A percentile compares a stretch with the other conserved stretches of the same genome.
These are phyloP conservation scores for Anolis sagrei DNA, from an alignment of 2,113 vertebrate species.

Conservation along the genomic window DNA sequence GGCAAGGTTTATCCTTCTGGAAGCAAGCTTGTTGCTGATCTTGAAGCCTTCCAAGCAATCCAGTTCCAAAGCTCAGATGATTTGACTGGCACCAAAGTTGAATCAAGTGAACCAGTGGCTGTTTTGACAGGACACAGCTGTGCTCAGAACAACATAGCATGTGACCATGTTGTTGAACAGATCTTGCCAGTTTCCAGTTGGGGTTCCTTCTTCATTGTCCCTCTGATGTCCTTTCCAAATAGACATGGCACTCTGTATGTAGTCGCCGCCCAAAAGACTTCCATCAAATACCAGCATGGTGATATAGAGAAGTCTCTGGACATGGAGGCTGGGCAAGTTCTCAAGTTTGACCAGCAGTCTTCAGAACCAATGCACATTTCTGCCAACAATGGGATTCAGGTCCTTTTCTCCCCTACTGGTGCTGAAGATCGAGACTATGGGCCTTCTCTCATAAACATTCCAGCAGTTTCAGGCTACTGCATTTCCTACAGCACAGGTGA, in stretches of 20 bases:
- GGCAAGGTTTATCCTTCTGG: slow-evolving; percentile 18
- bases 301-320: too few relatives aligned
- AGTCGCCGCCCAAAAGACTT: not conserved
- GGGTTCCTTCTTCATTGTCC: slow-evolving; percentile 74
- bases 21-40: slow-evolving; percentile 57
- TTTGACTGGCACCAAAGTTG: slow-evolving; percentile 70
- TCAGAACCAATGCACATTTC: not conserved
- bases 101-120: slow-evolving; percentile 72
- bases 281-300: not conserved
- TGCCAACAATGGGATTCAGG: slow-evolving; percentile 12
- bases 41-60: slow-evolving; percentile 70
- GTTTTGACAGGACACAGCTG: slow-evolving; percentile 77
- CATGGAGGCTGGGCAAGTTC: not conserved
- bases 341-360: not conserved
- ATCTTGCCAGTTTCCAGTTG: slow-evolving; percentile 74
- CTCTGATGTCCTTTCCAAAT: slow-evolving; percentile 64
- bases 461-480: slow-evolving; percentile 67
- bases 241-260: not conserved
- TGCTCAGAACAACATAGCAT: slow-evolving; percentile 65
- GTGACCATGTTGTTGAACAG: slow-evolving; percentile 81
- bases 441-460: slow-evolving; percentile 73
- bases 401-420: slow-evolving; percentile 50
- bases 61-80: slow-evolving; percentile 69
- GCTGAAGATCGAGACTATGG: slow-evolving; percentile 41
- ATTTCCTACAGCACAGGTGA: slow-evolving; percentile 67